Evolutionary conservation across 2,888 invertebrate genomes (phyloP), one percentile per base, ranked within the genome.

Genomic region (Achlya flavicornis): DNA sequence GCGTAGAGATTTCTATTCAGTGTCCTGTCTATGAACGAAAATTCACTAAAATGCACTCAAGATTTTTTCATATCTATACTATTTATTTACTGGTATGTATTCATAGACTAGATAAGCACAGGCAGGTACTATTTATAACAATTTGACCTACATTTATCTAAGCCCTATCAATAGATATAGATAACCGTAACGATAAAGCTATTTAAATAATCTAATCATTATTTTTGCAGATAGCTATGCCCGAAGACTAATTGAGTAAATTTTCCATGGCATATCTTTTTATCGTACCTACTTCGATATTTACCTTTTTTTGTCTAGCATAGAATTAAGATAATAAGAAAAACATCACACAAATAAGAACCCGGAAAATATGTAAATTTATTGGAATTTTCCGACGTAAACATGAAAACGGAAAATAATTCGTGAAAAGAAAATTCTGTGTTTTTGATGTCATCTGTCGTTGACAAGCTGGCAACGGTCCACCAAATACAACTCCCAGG

Each of bases 241-340:
- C 26, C 60, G 59, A 16, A 60, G 19, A 60, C 60, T 60, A 60
- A 60, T 60, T 60, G 60, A 60, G 14, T 41, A 60, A 60, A 60
- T 41, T 60, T 41, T 60, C 60, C 60, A 60, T 14, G 10, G 19
- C 43, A 12, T 41, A 38, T 16, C n/a, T 12, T 16, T 7, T 38
- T 35, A 35, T 35, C 8, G 14, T 33, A 4, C 4, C 10, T 53
- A 53, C 6, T 10, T 48, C 6, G 48, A 8, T 19, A 19, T 8
- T 4, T 35, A 58, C 33, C 32, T 33, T n/a, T n/a, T 58, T 38
- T n/a, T 53, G 53, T 53, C 53, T 53, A 53, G 53, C 14, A 19
- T 16, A 53, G 19, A 16, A 53, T 19, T 19, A 53, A 16, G 48
- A 53, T 53, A n/a, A 3, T 12, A 12, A 58, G 35, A 57, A 32